Evolutionary conservation across 2,113 vertebrate genomes (phyloP).

Genomic region (Hucho hucho): DNA sequence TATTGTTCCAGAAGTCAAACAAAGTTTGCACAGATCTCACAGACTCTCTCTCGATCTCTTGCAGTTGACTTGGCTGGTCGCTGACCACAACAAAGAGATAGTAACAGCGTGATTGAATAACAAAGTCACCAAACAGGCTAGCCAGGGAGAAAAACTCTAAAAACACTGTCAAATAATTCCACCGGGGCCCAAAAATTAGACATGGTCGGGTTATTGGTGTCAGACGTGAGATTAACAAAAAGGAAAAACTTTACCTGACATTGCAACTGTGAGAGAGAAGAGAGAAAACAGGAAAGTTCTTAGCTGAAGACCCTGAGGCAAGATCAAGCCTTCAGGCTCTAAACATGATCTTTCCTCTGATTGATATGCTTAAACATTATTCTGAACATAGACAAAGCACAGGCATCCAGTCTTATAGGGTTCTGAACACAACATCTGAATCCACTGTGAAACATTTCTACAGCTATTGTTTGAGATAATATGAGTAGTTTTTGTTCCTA

Average conservation of each 20-base stretch:
- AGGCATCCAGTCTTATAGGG: conserved; percentile 9
- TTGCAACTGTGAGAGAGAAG: conserved; percentile 1
- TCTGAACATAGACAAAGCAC: not conserved
- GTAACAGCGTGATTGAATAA: conserved; percentile 7
- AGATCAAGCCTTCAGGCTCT: conserved; percentile 40
- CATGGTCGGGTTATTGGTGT: too few species aligned
- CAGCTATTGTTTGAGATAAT: conserved; percentile 32
- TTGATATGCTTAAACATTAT: conserved; percentile 47
- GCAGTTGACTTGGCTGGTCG: not conserved
- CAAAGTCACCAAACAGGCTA: conserved; percentile 19
- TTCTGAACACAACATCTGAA: not conserved
- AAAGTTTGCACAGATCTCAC: conserved; percentile 12
- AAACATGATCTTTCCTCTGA: conserved; percentile 34
- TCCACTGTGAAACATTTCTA: conserved; percentile 38
- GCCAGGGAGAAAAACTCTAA: not conserved
- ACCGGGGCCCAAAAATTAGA: too few species aligned
- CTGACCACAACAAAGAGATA: conserved; percentile 10
- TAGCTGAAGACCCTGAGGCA: conserved; percentile 38
- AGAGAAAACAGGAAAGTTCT: conserved; percentile 10
- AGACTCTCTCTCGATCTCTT: not conserved
- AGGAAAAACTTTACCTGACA: conserved; percentile 32
- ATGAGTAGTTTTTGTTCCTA: conserved; percentile 39
- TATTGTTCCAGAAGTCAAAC: conserved; percentile 19
- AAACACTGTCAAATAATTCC: not conserved
- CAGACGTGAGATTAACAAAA: conserved; percentile 22